Evolutionary conservation across 2,888 invertebrate species (phyloP), one percentile per base, ranked within the genome.

Genomic region (Cryptus viduatorius): DNA sequence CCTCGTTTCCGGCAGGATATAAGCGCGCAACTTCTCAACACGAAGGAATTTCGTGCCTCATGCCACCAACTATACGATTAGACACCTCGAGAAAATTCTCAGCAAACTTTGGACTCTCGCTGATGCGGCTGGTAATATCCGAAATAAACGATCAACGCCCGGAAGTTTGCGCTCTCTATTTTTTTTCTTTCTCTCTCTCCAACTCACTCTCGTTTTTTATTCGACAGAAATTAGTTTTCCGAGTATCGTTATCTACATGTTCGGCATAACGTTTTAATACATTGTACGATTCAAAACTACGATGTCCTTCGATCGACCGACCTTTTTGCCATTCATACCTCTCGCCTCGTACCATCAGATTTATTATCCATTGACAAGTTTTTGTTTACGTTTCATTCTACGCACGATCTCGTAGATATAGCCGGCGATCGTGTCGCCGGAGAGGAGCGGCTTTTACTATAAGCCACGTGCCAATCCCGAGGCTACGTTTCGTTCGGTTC

Each of bases 1-100:
- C 82, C 71, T 79, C 84, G 84, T 85, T 85, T 85, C 84, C 84
- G 84, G 37, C 84, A 68, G 84, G 79, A 85, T 85, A 82, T 64
- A 75, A 76, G 61, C 82, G 82, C 65, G 79, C 71, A 82, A 85
- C 84, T 85, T 82, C 79, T 85, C 79, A 77, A 79, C 84, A 77
- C 82, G 76, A 82, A 79, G 67, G 84, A 79, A 85, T 85, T 79
- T 64, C 29, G 67, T 65, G 61, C 48, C 67, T 72, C 61, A 50
- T 56, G 53, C 29, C 75, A 79, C 79, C 79, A 79, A 64, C 75
- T 68, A 75, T 24, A 73, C 61, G 65, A 71, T 79, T 81, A 61
- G 31, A 80, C 65, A 56, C 37, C 10, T 19, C n/a, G 14, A 37
- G 46, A 76, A 61, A 61, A 61, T 61, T 14, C 65, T 19, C 65